These are phyloP conservation scores for Xanthostigma xanthostigma DNA, from an alignment of 2,888 invertebrate species.

Conservation along the genomic window DNA sequence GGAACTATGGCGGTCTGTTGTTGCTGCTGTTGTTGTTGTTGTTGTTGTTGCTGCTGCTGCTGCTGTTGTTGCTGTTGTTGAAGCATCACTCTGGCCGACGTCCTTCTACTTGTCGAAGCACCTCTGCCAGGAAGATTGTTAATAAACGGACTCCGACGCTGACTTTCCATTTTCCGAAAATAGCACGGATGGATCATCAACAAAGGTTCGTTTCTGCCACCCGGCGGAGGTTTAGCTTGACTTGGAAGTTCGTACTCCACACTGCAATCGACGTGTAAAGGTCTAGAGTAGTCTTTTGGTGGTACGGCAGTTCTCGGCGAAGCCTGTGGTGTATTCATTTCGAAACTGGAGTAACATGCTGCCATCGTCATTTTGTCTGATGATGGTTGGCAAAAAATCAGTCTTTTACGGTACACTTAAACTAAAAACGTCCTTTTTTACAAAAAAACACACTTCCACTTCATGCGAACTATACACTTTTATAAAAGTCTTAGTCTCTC, in stretches of 20 bases:
- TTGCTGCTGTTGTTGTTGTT: slow-evolving; percentile 14
- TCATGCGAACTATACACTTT: too few species aligned
- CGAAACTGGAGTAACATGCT: slow-evolving; percentile 26
- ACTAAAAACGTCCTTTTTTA: too few species aligned
- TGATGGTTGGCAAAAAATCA: too few species aligned
- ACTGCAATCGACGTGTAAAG: slow-evolving; percentile 80
- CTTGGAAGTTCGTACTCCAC: slow-evolving; percentile 84
- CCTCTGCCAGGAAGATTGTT: slow-evolving; percentile 61
- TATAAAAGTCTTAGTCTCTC: too few species aligned
- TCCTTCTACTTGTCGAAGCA: too few species aligned
- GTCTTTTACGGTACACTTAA: too few species aligned
- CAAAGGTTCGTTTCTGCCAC: slow-evolving; percentile 66
- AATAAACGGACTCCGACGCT: slow-evolving; percentile 67
- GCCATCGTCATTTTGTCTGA: slow-evolving; percentile 17
- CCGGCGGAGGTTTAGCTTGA: slow-evolving; percentile 75
- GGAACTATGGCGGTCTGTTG: slow-evolving; percentile 15
- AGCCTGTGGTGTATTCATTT: slow-evolving; percentile 31
- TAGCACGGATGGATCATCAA: slow-evolving; percentile 84
- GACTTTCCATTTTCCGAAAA: slow-evolving; percentile 74
- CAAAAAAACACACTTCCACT: too few species aligned
- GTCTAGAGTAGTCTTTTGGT: slow-evolving; percentile 67
- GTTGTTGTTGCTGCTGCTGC: slow-evolving; percentile 13
- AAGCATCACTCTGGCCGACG: background rate
- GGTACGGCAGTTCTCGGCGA: slow-evolving; percentile 25
- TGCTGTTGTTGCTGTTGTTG: too few species aligned